Percentiles rank a stretch among this genome's conserved stretches.
phyloP scores from a whole-genome alignment of 2,113 vertebrate genomes.

The Tamias sibiricus region DNA sequence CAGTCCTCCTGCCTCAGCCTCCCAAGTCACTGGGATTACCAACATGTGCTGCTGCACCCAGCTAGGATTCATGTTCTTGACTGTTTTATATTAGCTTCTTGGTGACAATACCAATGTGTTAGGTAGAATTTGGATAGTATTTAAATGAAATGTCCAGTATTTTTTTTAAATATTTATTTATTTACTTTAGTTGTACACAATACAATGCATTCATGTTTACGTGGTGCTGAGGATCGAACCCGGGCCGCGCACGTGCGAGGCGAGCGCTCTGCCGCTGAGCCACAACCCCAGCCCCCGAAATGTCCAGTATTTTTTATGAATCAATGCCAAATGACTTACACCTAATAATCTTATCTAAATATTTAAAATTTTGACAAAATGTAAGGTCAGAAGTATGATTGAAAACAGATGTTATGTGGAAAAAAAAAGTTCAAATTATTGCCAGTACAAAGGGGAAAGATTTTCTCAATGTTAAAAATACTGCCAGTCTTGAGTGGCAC shows the following conservation, averaged over 20 bases:
- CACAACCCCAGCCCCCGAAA: too few relatives aligned
- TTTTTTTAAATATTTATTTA: too few relatives aligned
- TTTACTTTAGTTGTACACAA: too few relatives aligned
- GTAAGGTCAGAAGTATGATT: neutral
- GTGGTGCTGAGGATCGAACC: too few relatives aligned
- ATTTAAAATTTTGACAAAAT: slow-evolving; percentile 38
- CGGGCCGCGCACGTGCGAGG: too few relatives aligned
- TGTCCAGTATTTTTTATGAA: slow-evolving; percentile 9
- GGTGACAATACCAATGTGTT: neutral
- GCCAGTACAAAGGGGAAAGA: neutral
- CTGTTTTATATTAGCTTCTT: neutral
- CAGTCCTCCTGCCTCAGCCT: too few relatives aligned
- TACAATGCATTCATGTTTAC: too few relatives aligned
- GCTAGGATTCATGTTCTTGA: neutral
- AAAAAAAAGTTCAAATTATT: neutral
- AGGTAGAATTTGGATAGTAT: slow-evolving; percentile 7
- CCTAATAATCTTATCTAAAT: neutral
- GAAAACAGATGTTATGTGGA: neutral
- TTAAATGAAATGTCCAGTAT: slow-evolving; percentile 16
- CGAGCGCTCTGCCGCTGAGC: too few relatives aligned
- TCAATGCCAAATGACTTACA: neutral
- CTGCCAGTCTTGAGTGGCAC: neutral
- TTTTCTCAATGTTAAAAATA: neutral
- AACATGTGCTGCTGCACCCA: too few relatives aligned
- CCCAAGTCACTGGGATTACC: too few relatives aligned